phyloP scores from a whole-genome alignment of 2,888 invertebrate species.

The Cheilosia variabilis region DNA sequence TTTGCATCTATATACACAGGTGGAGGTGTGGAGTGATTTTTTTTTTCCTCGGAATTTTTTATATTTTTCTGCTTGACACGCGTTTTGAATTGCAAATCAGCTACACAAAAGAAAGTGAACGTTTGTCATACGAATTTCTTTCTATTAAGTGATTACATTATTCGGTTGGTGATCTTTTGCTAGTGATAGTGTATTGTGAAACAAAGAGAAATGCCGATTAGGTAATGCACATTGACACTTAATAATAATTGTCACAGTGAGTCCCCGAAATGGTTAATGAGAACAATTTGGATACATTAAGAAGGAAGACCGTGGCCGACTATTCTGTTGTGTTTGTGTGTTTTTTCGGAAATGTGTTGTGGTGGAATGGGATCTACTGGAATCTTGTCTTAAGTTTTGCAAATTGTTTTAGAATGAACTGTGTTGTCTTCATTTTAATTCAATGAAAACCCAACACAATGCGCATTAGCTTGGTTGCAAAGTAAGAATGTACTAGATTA shows the following conservation, averaged over 20 bases:
- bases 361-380: no score
- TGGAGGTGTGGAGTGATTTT: background rate
- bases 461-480: no score
- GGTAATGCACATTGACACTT: constrained; percentile 10
- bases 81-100: constrained; percentile 68
- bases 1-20: constrained; percentile 22
- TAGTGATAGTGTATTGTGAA: constrained; percentile 41
- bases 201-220: constrained; percentile 24
- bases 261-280: background rate
- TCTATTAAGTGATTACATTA: constrained; percentile 51
- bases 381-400: no score
- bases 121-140: constrained; percentile 50
- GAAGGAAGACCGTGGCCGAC: no score
- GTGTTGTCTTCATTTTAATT: no score
- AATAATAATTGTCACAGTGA: background rate
- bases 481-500: no score
- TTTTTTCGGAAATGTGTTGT: no score
- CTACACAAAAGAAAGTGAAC: constrained; percentile 69
- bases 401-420: no score
- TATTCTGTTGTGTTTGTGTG: no score
- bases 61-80: background rate
- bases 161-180: constrained; percentile 36
- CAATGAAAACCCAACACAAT: no score
- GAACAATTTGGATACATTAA: no score
- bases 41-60: constrained; percentile 13